Evolutionary conservation across 30 jellyfish, hydroid and myxozoan genomes (phyloP), one percentile per base, ranked within the genome.

Genomic region (Rhopilema esculentum): DNA sequence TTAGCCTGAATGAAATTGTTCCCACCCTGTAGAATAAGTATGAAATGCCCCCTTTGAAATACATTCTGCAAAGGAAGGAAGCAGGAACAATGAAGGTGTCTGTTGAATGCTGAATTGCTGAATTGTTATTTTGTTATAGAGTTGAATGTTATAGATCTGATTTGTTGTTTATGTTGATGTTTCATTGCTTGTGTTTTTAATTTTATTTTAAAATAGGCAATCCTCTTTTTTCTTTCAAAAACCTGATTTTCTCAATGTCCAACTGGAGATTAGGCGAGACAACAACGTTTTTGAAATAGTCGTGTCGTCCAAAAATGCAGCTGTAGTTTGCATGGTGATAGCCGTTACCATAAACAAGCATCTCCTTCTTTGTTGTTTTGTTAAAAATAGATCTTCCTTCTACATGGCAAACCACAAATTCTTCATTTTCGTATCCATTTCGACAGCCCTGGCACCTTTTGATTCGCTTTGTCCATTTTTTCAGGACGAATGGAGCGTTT

Each of bases 181-280:
- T 40, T 40, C 57, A 40, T 40, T 40, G 57, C 57, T 40, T 40
- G 57, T 40, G 57, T 40, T 40, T 40, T 40, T 40, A 40, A 40
- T 2, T 40, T 40, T 40, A 40, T 40, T 40, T 40, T 40, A 40
- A 6, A 40, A 40, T 40, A 12, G 57, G 12, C 57, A 63, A 63
- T n/a, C 73, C 73, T n/a, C 73, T n/a, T 63, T 63, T 63, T 24
- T 63, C 73, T n/a, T 63, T 63, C 29, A 63, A 24, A 24, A 63
- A 63, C 29, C 29, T 63, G 29, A 63, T 17, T n/a, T 63, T 24
- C 17, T 63, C 29, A 24, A 19, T 63, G 73, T 63, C 73, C 73
- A 63, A 24, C 73, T 63, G 29, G 29, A 63, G 73, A 19, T n/a
- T 17, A 19, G 73, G 73, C 17, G 73, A 63, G 29, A 63, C 29